Base-by-base conservation (phyloP, 2,797 vertebrate species). In the Periparus ater region DNA sequence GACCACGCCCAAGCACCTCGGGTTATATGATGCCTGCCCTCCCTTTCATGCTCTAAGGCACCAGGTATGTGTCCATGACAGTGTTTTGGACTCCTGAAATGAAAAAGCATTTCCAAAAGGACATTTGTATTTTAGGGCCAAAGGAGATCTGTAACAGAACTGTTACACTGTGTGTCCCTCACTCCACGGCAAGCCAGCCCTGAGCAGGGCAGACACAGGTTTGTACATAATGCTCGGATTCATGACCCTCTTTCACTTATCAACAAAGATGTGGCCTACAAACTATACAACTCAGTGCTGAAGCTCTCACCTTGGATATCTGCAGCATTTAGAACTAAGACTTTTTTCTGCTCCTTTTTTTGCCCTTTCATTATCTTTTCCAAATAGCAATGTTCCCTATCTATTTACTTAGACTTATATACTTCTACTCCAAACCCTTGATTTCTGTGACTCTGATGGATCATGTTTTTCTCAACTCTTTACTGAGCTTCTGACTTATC, bases 401-500 rank as follows among this genome's bases (percentile, higher is more conserved):
- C 70, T 85, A 45, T 51, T 44, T 30, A 50, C 38, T 71, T 79
- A 45, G 51, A 47, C 45, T 65, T 47, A 71, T 11, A 50, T 21
- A 71, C 13, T 80, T 77, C 58, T 87, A 29, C 47, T 91, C 62
- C 38, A 78, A 86, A 75, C 23, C 12, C 72, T 85, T 80, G 30
- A 89, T 83, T 95, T 94, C 57, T 54, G 19, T 65, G 11, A 88
- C 75, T 83, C 72, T 92, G 85, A 94, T 22, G n/a, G 81, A 92
- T 89, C 57, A 10, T 63, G 68, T 80, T 96, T 96, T 83, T 58
- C 72, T 82, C 89, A 87, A 10, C n/a, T 47, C 61, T 85, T 91
- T 92, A 75, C 51, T 77, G 72, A 88, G 65, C 84, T 87, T 74
- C 75, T 61, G 47, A 67, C 83, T 96, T 94, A 97, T 83, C 95